These are phyloP conservation scores for Apocrypta bakeri DNA, from an alignment of 1,140 invertebrate genomes.

Conservation along the genomic window DNA sequence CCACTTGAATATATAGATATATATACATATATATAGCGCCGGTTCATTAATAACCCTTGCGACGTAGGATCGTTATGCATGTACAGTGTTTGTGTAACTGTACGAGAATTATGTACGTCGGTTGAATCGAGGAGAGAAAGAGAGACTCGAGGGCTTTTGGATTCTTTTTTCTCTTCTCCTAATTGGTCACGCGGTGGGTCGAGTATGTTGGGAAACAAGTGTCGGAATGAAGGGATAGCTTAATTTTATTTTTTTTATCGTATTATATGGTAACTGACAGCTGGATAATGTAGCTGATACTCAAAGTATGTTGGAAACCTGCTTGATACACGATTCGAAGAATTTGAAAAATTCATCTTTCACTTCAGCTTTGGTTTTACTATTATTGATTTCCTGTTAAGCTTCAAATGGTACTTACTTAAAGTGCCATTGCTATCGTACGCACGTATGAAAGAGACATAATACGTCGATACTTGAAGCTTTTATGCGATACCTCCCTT, in stretches of 20 bases:
- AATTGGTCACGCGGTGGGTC: neutral
- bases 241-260: neutral
- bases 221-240: neutral
- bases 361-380: neutral
- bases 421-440: neutral
- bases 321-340: too few species aligned
- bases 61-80: too few species aligned
- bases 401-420: conserved; percentile 15
- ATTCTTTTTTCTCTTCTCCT: neutral
- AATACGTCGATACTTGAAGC: conserved; percentile 13
- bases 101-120: neutral
- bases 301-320: too few species aligned
- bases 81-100: neutral
- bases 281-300: too few species aligned
- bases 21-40: neutral
- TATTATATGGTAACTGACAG: too few species aligned
- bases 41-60: neutral
- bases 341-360: conserved; percentile 5
- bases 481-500: neutral
- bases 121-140: neutral
- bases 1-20: too few species aligned
- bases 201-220: neutral
- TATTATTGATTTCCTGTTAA: conserved; percentile 34
- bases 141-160: neutral
- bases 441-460: neutral